Percentiles rank a stretch among this genome's conserved stretches.
Evolutionary conservation across 2,113 vertebrate species (phyloP).

Genomic region (Dasyornis broadbenti): DNA sequence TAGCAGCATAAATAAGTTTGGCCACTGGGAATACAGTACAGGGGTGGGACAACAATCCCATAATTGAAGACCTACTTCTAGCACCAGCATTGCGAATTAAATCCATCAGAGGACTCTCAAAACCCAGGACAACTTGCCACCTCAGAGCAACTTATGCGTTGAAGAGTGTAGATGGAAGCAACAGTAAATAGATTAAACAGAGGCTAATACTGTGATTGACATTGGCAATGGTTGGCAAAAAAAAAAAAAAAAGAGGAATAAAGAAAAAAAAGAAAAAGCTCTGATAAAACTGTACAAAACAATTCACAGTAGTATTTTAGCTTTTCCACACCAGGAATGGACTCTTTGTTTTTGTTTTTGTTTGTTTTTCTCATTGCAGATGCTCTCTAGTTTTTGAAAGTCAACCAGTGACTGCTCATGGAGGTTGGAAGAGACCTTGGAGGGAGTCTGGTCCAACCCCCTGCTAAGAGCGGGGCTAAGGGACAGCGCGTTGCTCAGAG

Average conservation of each 20-base stretch:
- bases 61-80: constrained; percentile 84
- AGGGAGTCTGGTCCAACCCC: background rate
- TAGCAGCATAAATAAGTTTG: constrained; percentile 99
- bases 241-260: constrained; percentile 6
- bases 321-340: constrained; percentile 80
- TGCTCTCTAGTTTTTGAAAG: constrained; percentile 74
- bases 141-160: constrained; percentile 76
- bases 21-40: constrained; percentile 97
- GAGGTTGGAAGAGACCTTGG: constrained; percentile 10
- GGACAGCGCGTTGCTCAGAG: constrained; percentile 39
- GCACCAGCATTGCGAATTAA: constrained; percentile 85
- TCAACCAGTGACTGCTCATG: constrained; percentile 65
- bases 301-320: constrained; percentile 94
- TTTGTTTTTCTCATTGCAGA: constrained; percentile 51
- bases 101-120: constrained; percentile 81
- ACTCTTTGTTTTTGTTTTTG: constrained; percentile 63
- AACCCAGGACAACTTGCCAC: constrained; percentile 85
- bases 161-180: constrained; percentile 80
- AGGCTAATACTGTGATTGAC: constrained; percentile 99
- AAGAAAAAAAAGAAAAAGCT: constrained; percentile 63
- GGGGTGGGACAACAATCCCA: constrained; percentile 83
- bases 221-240: constrained; percentile 86
- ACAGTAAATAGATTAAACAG: constrained; percentile 81
- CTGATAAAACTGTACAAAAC: constrained; percentile 82
- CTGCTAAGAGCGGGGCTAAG: background rate